Conservation (phyloP, 2,888 invertebrate species). For the Temnothorax ravouxi region DNA sequence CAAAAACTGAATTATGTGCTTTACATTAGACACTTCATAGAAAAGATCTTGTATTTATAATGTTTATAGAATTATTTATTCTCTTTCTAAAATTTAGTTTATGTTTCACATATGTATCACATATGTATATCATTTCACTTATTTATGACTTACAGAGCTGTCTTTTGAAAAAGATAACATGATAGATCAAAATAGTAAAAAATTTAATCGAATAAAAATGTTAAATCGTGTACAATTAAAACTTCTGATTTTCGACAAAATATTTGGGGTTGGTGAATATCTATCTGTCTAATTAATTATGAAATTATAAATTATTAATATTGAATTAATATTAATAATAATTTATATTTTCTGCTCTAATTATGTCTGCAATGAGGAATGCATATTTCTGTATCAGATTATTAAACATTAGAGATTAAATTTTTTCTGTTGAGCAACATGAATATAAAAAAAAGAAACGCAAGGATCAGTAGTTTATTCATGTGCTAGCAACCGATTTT, state of each 20-base stretch:
- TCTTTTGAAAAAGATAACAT: not conserved
- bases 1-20: not conserved
- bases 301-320: not conserved
- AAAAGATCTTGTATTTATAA: not conserved
- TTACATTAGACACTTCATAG: not conserved
- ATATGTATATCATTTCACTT: not conserved
- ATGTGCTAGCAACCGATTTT: not conserved
- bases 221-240: not conserved
- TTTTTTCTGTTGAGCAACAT: not conserved
- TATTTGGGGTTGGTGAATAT: not conserved
- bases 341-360: not conserved
- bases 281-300: not conserved
- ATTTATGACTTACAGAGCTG: not conserved
- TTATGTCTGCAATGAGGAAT: not conserved
- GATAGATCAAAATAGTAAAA: not conserved
- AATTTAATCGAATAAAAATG: not conserved
- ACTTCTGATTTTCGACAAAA: not conserved
- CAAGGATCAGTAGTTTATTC: not conserved
- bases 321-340: not conserved
- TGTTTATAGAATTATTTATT: not conserved
- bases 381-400: not conserved
- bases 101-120: no score
- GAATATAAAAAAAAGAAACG: not conserved
- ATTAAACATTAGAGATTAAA: not conserved
- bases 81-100: not conserved